Base-by-base conservation (phyloP, 2,888 invertebrate genomes). In the Synergus umbraculus region DNA sequence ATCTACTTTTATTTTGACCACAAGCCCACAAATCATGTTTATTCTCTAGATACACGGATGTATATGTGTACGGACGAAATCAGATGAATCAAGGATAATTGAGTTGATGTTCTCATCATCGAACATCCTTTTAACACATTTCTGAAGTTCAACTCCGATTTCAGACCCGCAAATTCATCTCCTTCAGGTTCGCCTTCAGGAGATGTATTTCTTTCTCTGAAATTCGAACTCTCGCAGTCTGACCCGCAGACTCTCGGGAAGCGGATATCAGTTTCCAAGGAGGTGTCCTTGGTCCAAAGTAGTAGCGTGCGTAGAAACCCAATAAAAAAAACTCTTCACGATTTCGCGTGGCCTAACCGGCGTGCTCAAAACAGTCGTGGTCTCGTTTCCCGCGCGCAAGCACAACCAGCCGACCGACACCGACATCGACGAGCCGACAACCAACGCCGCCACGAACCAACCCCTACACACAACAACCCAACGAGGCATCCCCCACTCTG, bases 381-480 rank as follows among this genome's bases (percentile, higher is more conserved):
- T 85, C 83, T 86, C 84, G 80, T 88, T 88, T 87, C 88, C 87
- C 88, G 87, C 89, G 88, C 87, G 87, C 86, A 82, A 81, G 79
- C 79, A 79, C 81, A 82, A 84, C 83, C 81, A 85, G 79, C 73
- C 81, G 82, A 88, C 80, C 79, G 80, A 82, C 84, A 82, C 82
- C 82, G 66, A 79, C 81, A 81, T 82, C 81, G 84, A 88, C 87
- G 88, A 86, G 83, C 87, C 86, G 87, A 88, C 87, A 80, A 84
- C 85, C 85, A 83, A 86, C 86, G 83, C 88, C 89, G 88, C 89
- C 88, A 88, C 89, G 83, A 85, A 88, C 87, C 88, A 89, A 87
- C 90, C 90, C 89, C 90, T 90, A 91, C 91, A 92, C 92, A 92
- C 91, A 92, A 92, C 91, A 91, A 91, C 89, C 88, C 91, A 91